Percentiles rank a stretch among this genome's conserved stretches.
Conservation (phyloP, 2,888 invertebrate genomes). For the Polia nebulosa region DNA sequence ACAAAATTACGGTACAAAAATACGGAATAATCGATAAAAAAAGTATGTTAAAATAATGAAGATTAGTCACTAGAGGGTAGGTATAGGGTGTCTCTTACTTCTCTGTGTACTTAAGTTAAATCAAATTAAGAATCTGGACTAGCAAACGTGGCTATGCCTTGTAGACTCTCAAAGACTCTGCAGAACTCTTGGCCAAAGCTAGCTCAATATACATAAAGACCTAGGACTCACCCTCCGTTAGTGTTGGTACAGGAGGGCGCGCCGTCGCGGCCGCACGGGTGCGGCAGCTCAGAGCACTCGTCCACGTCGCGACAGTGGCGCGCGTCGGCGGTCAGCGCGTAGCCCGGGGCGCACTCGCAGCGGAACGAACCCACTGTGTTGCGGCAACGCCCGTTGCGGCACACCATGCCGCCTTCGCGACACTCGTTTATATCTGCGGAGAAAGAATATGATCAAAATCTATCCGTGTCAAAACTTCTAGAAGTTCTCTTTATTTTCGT, state of each 20-base stretch:
- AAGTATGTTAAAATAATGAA: neutral
- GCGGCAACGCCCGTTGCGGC: slow-evolving; percentile 96
- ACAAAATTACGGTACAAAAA: no score
- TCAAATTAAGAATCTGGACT: no score
- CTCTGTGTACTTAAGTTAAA: no score
- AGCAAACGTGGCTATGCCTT: no score
- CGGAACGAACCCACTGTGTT: slow-evolving; percentile 95
- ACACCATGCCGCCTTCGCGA: slow-evolving; percentile 95
- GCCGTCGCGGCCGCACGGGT: slow-evolving; percentile 84
- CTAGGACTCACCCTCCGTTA: slow-evolving; percentile 80
- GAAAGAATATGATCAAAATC: no score
- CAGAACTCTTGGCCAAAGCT: no score
- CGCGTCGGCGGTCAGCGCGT: slow-evolving; percentile 93
- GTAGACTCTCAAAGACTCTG: no score
- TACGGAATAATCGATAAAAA: no score
- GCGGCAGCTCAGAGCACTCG: slow-evolving; percentile 92
- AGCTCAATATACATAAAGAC: neutral
- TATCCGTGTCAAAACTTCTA: no score
- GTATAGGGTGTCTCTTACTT: no score
- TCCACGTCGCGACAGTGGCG: slow-evolving; percentile 95
- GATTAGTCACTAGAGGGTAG: neutral
- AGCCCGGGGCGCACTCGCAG: slow-evolving; percentile 96
- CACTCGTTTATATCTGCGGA: slow-evolving; percentile 95
- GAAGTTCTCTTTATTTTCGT: no score
- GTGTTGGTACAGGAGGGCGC: slow-evolving; percentile 86